These are phyloP conservation scores for Acridotheres tristis DNA, from an alignment of 2,797 vertebrate genomes.

Conservation along the genomic window DNA sequence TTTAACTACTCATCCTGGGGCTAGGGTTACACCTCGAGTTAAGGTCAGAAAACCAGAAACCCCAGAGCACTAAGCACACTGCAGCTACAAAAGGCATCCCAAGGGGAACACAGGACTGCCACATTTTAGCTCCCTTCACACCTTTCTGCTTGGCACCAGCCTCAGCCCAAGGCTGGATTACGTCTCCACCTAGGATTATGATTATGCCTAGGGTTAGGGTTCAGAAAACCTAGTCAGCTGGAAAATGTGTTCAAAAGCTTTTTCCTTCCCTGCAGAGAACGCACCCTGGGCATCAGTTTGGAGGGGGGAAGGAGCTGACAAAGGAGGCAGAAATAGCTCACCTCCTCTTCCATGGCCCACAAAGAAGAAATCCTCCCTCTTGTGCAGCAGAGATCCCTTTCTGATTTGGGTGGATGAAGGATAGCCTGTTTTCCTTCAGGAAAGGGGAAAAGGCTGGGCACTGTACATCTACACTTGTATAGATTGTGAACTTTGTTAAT, in stretches of 20 bases:
- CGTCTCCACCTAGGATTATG: too few relatives aligned
- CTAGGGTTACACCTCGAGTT: too few relatives aligned
- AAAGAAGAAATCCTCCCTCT: background rate
- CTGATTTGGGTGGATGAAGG: background rate
- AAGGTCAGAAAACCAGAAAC: too few relatives aligned
- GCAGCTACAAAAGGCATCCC: too few relatives aligned
- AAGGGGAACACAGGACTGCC: too few relatives aligned
- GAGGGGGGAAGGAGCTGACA: background rate
- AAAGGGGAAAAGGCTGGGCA: background rate
- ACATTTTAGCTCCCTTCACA: too few relatives aligned
- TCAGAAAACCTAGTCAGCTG: background rate
- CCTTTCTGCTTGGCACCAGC: too few relatives aligned
- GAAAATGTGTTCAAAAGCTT: background rate
- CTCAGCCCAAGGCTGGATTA: too few relatives aligned
- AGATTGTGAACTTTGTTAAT: background rate
- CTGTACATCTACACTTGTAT: background rate
- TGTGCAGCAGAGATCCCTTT: background rate
- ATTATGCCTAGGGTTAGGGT: too few relatives aligned
- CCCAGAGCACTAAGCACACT: too few relatives aligned
- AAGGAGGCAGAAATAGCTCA: background rate
- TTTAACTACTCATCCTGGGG: too few relatives aligned
- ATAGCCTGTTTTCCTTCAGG: rapidly evolving
- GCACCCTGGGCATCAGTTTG: background rate
- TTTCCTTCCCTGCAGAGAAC: background rate
- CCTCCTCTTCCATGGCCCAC: background rate